phyloP scores from a whole-genome alignment of 2,797 vertebrate genomes.

The Xiphophorus birchmanni region DNA sequence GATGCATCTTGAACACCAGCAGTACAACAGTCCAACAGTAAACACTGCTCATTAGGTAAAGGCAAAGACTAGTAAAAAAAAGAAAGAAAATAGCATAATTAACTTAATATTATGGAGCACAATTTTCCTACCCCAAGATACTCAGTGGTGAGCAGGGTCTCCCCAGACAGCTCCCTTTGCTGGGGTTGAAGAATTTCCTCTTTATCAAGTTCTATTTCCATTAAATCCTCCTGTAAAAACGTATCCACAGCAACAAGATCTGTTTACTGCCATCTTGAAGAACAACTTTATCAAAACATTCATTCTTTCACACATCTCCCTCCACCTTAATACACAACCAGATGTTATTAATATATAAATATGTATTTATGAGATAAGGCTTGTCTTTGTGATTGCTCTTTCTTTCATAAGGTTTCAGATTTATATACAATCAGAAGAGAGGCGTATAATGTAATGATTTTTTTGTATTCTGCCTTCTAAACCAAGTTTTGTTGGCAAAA shows the following conservation, averaged over 20 bases:
- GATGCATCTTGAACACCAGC: neutral
- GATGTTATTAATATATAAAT: neutral
- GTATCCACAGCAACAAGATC: neutral
- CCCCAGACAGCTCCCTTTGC: conserved; percentile 89
- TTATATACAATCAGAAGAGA: neutral
- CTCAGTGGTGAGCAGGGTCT: conserved; percentile 92
- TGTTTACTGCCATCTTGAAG: neutral
- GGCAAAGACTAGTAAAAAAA: neutral
- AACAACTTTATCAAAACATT: neutral
- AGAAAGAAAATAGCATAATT: neutral
- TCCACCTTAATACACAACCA: neutral
- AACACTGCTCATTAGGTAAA: neutral
- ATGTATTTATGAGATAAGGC: neutral
- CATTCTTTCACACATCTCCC: neutral
- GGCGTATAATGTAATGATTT: neutral
- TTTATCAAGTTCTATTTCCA: conserved; percentile 91
- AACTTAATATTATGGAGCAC: neutral
- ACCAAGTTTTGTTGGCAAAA: neutral
- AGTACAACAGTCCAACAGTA: neutral
- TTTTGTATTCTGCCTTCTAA: neutral
- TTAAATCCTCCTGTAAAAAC: conserved; percentile 82
- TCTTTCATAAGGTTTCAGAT: neutral
- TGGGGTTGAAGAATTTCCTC: conserved; percentile 90
- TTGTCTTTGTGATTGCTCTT: neutral
- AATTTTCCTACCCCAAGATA: conserved; percentile 89